phyloP scores from a whole-genome alignment of 2,888 invertebrate species.

The Troilus luridus region DNA sequence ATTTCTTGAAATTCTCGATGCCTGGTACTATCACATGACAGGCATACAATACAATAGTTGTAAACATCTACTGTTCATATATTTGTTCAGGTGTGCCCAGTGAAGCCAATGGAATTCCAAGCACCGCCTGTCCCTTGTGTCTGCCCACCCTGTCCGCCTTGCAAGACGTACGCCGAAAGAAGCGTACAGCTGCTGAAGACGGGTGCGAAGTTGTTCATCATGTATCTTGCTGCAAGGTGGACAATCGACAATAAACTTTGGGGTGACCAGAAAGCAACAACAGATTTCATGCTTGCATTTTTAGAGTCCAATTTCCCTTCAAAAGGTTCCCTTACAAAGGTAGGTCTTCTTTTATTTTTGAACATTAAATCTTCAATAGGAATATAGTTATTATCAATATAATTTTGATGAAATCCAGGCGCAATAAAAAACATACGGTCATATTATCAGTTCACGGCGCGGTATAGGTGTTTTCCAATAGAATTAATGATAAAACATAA shows the following conservation, averaged over 20 bases:
- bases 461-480: too few species aligned
- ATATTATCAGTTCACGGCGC: too few species aligned
- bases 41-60: too few species aligned
- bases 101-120: slow-evolving; percentile 21
- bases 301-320: neutral
- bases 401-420: too few species aligned
- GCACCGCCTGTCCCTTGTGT: slow-evolving; percentile 50
- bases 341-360: neutral
- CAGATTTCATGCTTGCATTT: slow-evolving; percentile 40
- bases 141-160: slow-evolving; percentile 49
- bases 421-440: too few species aligned
- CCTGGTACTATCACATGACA: too few species aligned
- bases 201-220: slow-evolving; percentile 23
- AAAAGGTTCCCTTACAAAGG: neutral
- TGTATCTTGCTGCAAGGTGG: slow-evolving; percentile 20
- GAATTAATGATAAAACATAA: too few species aligned
- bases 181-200: neutral
- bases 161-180: slow-evolving; percentile 11
- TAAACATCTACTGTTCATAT: too few species aligned
- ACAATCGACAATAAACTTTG: slow-evolving; percentile 49
- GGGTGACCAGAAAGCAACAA: slow-evolving; percentile 37
- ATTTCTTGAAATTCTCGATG: too few species aligned
- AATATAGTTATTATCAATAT: too few species aligned
- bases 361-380: too few species aligned
- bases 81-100: slow-evolving; percentile 6